Evolutionary conservation across 2,113 vertebrate species (phyloP), one percentile per base, ranked within the genome.

Genomic region (Cisticola juncidis): DNA sequence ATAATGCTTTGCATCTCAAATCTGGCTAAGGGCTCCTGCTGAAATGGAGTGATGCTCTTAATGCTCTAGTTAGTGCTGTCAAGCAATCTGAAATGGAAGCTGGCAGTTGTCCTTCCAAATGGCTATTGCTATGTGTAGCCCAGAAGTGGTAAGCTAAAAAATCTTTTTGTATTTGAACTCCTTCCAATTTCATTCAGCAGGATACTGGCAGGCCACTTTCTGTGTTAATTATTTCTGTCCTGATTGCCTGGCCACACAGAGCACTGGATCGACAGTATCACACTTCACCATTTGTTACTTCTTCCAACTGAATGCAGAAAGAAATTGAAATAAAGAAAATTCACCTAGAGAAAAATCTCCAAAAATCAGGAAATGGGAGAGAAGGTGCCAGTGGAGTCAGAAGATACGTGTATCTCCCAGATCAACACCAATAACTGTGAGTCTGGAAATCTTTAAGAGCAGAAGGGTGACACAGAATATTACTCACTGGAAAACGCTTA

Each of bases 171-270:
- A 83, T 97, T 98, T 98, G 97, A 98, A 97, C 97, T 96, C 96
- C 95, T 97, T 98, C 98, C 97, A 98, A 94, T 97, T 97, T 96
- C 94, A 96, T 98, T 97, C 98, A 97, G 97, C 97, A 94, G 98
- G 97, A 98, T 97, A 97, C 97, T 98, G 97, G 97, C 97, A 98
- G 97, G 95, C 97, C 95, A 96, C 97, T 98, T 97, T 97, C 94
- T 76, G 47, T 96, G 97, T 97, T 98, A 97, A 97, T 98, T 98
- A 97, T 98, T 97, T 98, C 97, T 97, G 95, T 98, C 96, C 98
- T 95, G 97, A 98, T 97, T 98, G 97, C 97, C 95, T 98, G 98
- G 97, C 97, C 97, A 97, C 97, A 95, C 95, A 94, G 95, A 95
- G 93, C 97, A 95, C 81, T 94, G 94, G 91, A 97, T 97, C 24